Percentiles rank a stretch among this genome's conserved stretches.
phyloP scores from a whole-genome alignment of 2,113 vertebrate genomes.

The Micronycteris hirsuta region DNA sequence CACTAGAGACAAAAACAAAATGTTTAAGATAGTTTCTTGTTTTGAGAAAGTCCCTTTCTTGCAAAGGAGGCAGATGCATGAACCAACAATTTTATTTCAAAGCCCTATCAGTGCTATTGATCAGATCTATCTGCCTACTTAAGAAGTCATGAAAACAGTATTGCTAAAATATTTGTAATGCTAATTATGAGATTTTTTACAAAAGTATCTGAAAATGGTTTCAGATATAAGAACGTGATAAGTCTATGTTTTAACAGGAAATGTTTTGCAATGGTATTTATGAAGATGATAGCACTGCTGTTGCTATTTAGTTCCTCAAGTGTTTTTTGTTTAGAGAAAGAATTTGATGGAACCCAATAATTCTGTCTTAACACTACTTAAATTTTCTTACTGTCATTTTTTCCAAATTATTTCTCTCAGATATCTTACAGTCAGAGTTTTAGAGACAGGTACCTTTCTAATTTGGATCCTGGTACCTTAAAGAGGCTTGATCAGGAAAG shows the following conservation, averaged over 20 bases:
- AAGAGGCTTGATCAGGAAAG: constrained; percentile 1
- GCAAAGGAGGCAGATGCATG: not conserved
- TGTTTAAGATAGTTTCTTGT: not conserved
- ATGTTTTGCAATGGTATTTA: not conserved
- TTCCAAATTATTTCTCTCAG: constrained; percentile 52
- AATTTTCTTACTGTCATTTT: constrained; percentile 36
- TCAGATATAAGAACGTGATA: not conserved
- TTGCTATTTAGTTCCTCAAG: not conserved
- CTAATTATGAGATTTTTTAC: not conserved
- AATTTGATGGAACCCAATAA: not conserved
- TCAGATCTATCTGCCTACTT: not conserved
- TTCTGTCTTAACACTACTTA: constrained; percentile 6
- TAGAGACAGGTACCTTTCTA: constrained; percentile 38
- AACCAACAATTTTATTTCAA: constrained; percentile 39
- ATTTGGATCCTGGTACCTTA: constrained; percentile 51
- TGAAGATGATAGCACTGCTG: not conserved
- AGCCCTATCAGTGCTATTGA: not conserved
- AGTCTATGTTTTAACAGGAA: not conserved
- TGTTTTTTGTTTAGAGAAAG: constrained; percentile 8
- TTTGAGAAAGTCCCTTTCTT: not conserved
- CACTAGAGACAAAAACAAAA: not conserved
- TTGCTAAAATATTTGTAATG: not conserved
- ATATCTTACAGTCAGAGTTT: constrained; percentile 21
- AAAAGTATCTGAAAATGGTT: not conserved
- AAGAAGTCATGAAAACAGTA: not conserved